These are phyloP conservation scores for Oeneis ivallda DNA, from an alignment of 2,888 invertebrate genomes.

Conservation along the genomic window DNA sequence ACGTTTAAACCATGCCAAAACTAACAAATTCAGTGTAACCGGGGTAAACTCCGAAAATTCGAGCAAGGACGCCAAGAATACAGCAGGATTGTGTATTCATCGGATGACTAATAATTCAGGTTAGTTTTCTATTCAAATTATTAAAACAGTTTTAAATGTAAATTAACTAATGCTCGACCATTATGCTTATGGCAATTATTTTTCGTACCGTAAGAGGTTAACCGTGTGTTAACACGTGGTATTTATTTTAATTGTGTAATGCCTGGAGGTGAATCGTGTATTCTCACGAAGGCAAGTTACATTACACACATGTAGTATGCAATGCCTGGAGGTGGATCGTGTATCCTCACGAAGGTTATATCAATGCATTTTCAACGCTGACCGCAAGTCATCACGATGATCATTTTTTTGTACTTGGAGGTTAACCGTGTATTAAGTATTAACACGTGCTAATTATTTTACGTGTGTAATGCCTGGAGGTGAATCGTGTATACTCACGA, in stretches of 20 bases:
- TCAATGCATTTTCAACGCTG: too few species aligned
- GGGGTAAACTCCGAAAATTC: background rate
- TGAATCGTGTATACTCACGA: background rate
- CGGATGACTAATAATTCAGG: background rate
- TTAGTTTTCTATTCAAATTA: too few species aligned
- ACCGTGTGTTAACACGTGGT: conserved; percentile 2
- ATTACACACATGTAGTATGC: too few species aligned
- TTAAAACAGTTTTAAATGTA: background rate
- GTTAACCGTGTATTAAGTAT: background rate
- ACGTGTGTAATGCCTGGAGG: too few species aligned
- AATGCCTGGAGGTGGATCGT: too few species aligned
- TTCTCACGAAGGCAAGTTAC: too few species aligned
- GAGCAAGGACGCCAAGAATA: background rate
- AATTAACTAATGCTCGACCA: too few species aligned
- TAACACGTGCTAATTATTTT: too few species aligned
- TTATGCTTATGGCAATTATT: background rate
- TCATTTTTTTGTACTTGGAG: background rate
- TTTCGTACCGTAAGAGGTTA: conserved; percentile 3
- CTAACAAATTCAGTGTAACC: too few species aligned
- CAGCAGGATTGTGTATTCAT: background rate
- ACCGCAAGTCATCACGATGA: too few species aligned
- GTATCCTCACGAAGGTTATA: too few species aligned
- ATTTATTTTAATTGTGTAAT: background rate
- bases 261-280: background rate
- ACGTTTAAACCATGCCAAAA: too few species aligned